Evolutionary conservation across 2,797 vertebrate genomes (phyloP).

Genomic region (Periophthalmus magnuspinnatus): DNA sequence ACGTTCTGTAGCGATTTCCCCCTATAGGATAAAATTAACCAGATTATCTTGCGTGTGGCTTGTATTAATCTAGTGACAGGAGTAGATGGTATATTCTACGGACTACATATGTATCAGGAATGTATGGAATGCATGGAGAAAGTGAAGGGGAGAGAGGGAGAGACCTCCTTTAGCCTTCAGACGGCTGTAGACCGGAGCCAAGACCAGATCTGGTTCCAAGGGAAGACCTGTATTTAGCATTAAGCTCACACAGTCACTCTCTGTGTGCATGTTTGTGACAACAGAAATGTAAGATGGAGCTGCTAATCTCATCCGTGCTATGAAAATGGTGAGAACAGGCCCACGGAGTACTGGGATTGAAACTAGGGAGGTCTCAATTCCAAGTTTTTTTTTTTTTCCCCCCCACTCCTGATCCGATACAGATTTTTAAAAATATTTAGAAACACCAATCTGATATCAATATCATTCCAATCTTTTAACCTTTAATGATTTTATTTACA

Average conservation of each 20-base stretch:
- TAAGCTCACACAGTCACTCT: slow-evolving; percentile 4
- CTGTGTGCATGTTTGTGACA: not conserved
- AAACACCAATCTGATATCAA: no score
- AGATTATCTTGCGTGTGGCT: not conserved
- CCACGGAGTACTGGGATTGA: not conserved
- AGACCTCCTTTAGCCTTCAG: slow-evolving; percentile 49
- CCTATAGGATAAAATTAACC: no score
- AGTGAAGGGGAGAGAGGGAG: slow-evolving; percentile 12
- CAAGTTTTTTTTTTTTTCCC: no score
- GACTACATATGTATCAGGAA: slow-evolving; percentile 48
- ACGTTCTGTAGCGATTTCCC: no score
- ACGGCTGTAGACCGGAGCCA: slow-evolving; percentile 17
- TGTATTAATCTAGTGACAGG: slow-evolving; percentile 9
- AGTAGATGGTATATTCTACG: slow-evolving; percentile 9
- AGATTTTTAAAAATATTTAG: no score
- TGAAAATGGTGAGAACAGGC: not conserved
- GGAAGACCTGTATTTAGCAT: slow-evolving; percentile 45
- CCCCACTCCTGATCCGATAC: no score
- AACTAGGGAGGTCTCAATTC: not conserved
- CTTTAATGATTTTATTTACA: no score
- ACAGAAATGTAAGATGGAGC: not conserved
- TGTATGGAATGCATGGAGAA: slow-evolving; percentile 66
- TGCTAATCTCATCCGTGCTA: not conserved
- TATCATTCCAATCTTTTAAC: no score
- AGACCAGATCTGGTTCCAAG: slow-evolving; percentile 21